Percentiles rank a stretch among this genome's conserved stretches.
These are phyloP conservation scores for Melieria crassipennis DNA, from an alignment of 2,888 invertebrate species.

Conservation along the genomic window DNA sequence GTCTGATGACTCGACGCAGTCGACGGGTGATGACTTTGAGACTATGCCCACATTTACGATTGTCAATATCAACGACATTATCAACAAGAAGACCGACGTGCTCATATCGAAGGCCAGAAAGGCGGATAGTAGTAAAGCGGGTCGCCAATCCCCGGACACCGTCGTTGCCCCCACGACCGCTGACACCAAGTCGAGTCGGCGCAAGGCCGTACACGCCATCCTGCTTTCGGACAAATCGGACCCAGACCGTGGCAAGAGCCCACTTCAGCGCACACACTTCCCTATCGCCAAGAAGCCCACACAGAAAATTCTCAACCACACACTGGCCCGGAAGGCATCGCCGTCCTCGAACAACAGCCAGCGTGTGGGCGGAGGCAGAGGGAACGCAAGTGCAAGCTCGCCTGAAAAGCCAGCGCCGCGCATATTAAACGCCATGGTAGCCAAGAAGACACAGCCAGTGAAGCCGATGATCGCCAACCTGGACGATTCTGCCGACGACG, in stretches of 20 bases:
- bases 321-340: conserved; percentile 24
- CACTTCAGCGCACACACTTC: neutral
- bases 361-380: conserved; percentile 1
- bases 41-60: conserved; percentile 65
- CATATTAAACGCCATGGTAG: conserved; percentile 62
- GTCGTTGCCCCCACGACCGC: neutral
- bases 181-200: conserved; percentile 41
- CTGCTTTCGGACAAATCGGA: conserved; percentile 47
- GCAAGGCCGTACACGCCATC: conserved; percentile 49
- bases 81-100: conserved; percentile 63
- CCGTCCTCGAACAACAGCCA: neutral
- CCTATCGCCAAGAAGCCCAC: conserved; percentile 32
- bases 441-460: conserved; percentile 57
- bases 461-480: conserved; percentile 58
- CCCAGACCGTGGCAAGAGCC: conserved; percentile 1
- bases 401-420: conserved; percentile 59
- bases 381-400: conserved; percentile 17
- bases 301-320: conserved; percentile 38
- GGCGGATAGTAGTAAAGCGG: conserved; percentile 6
- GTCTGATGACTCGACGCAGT: conserved; percentile 39
- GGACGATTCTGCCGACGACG: conserved; percentile 52
- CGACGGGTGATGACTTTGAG: conserved; percentile 56
- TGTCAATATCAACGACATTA: conserved; percentile 65
- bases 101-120: conserved; percentile 48
- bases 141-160: conserved; percentile 2